Base-by-base conservation (phyloP, 1,140 invertebrate genomes). In the Tyrophagus putrescentiae region DNA sequence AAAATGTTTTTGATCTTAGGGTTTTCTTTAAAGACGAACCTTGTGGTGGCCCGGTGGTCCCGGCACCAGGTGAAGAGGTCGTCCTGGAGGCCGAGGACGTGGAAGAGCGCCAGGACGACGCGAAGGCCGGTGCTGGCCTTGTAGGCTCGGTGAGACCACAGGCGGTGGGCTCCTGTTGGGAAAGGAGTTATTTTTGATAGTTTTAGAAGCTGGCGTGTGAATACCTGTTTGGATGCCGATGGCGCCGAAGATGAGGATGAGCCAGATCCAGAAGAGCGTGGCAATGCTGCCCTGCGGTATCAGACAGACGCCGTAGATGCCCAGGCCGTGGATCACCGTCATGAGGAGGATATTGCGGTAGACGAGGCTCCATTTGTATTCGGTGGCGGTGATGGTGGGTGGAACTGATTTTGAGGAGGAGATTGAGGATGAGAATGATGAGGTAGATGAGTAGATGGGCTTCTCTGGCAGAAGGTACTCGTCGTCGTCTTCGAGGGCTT, bases 11-110 rank as follows among this genome's bases (percentile, higher is more conserved):
- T n/a, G n/a, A n/a, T n/a, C n/a, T n/a, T n/a, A n/a, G n/a, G n/a
- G n/a, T n/a, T n/a, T n/a, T n/a, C n/a, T n/a, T n/a, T n/a, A n/a
- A n/a, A n/a, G n/a, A n/a, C n/a, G n/a, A n/a, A n/a, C n/a, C n/a
- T n/a, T n/a, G n/a, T n/a, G n/a, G n/a, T n/a, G n/a, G 94, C 85
- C 65, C 93, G 78, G 73, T 98, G 93, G 71, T 96, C 91, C 59
- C 92, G 77, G 0, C 83, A 78, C 92, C 93, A 97, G 70, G 94
- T 89, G 59, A 84, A 81, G 21, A 88, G 84, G 45, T 86, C 80
- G 73, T 96, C 92, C 85, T 95, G 73, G 61, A 54, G 44, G 32
- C 36, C 57, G 13, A 41, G 6, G 3, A 18, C 25, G 27, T 62
- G 52, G 6, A 9, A 21, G 6, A 74, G 25, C 25, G 70, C 70